phyloP scores from a whole-genome alignment of 2,888 invertebrate genomes.

The Julus scanicus region DNA sequence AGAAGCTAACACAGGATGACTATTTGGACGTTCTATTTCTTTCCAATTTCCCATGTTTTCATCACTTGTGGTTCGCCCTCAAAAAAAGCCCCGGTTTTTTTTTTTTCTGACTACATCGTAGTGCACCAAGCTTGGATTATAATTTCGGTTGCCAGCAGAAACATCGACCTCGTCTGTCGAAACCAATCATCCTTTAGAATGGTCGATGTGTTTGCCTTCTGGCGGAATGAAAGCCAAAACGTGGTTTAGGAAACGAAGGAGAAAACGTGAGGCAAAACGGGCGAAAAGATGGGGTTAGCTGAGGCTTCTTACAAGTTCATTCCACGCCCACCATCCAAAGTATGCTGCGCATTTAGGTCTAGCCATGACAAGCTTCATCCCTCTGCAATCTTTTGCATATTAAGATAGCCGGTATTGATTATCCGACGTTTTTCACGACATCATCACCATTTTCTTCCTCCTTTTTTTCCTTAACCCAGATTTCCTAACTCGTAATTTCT shows the following conservation, averaged over 20 bases:
- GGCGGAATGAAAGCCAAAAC: conserved; percentile 17
- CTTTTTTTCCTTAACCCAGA: background rate
- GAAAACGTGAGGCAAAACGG: background rate
- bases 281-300: background rate
- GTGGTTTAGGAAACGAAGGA: conserved; percentile 34
- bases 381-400: background rate
- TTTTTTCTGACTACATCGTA: background rate
- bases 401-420: background rate
- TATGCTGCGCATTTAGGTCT: background rate
- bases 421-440: background rate
- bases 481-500: background rate
- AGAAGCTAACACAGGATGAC: background rate
- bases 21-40: background rate
- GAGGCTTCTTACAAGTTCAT: background rate
- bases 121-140: background rate
- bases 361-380: background rate
- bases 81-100: no score
- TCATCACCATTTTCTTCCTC: background rate
- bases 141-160: conserved; percentile 28
- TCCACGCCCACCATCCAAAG: background rate
- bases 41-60: conserved; percentile 33
- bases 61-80: background rate
- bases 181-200: conserved; percentile 28
- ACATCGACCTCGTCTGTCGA: conserved; percentile 27
- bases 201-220: conserved; percentile 39